These are phyloP conservation scores for Orthosia gracilis DNA, from an alignment of 2,888 invertebrate species.

Conservation along the genomic window DNA sequence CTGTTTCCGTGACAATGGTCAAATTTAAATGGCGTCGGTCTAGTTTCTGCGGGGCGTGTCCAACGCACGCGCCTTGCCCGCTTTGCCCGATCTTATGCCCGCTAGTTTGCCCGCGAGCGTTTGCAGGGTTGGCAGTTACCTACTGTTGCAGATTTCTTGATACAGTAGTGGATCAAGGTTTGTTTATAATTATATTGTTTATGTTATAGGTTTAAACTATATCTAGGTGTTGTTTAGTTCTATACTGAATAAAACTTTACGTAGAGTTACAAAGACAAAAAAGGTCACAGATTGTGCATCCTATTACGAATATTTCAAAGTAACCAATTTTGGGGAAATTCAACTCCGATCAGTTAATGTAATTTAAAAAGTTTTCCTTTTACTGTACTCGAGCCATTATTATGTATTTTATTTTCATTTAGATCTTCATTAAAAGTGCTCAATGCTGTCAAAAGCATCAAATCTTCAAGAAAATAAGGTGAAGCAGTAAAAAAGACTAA, in stretches of 20 bases:
- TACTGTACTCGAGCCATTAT: not conserved
- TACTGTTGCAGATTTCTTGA: constrained; percentile 8
- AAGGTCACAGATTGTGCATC: too few relatives aligned
- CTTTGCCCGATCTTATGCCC: constrained; percentile 69
- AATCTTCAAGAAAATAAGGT: not conserved
- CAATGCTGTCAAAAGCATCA: not conserved
- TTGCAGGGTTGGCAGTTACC: constrained; percentile 65
- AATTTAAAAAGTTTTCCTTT: not conserved
- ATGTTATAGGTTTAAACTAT: constrained; percentile 14
- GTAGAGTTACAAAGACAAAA: too few relatives aligned
- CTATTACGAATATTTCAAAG: too few relatives aligned
- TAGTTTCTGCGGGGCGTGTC: constrained; percentile 79
- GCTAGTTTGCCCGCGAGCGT: constrained; percentile 73
- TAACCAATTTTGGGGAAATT: not conserved
- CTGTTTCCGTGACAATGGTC: constrained; percentile 82
- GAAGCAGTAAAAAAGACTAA: not conserved
- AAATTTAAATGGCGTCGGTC: constrained; percentile 81
- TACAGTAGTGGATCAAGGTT: constrained; percentile 43
- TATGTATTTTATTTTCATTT: not conserved
- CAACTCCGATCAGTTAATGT: not conserved
- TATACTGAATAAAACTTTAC: too few relatives aligned
- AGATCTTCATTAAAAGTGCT: not conserved
- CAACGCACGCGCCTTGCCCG: constrained; percentile 78
- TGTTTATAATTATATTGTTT: constrained; percentile 37
- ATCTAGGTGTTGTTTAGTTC: too few relatives aligned